Evolutionary conservation across 2,113 vertebrate species (phyloP).

Genomic region (Pyxicephalus adspersus): DNA sequence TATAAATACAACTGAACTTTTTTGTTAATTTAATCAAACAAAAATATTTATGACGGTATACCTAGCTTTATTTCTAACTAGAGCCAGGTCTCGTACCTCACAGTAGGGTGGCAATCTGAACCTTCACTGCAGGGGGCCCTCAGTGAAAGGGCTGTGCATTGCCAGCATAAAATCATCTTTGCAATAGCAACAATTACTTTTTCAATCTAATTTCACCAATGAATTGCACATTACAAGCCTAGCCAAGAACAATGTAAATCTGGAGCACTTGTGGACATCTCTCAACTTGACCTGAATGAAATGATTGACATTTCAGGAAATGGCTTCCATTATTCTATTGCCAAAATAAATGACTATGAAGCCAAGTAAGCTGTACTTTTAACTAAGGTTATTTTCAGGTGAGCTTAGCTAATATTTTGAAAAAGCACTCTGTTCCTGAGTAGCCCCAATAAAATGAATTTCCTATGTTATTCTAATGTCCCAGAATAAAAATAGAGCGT

Average conservation of each 20-base stretch:
- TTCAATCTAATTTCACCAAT: neutral
- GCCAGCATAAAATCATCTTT: too few relatives aligned
- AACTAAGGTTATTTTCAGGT: conserved; percentile 35
- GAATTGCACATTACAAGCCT: neutral
- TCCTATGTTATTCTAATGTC: conserved; percentile 37
- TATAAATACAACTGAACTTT: too few relatives aligned
- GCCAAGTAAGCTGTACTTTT: conserved; percentile 34
- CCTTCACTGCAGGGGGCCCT: too few relatives aligned
- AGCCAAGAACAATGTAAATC: neutral
- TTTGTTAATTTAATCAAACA: too few relatives aligned
- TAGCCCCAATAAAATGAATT: conserved; percentile 40
- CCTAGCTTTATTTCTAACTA: too few relatives aligned
- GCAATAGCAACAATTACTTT: neutral
- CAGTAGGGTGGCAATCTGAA: too few relatives aligned
- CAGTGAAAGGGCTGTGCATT: too few relatives aligned
- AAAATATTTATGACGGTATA: too few relatives aligned
- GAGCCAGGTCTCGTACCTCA: too few relatives aligned
- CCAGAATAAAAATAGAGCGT: neutral
- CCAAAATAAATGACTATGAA: conserved; percentile 26
- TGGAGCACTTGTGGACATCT: conserved; percentile 3
- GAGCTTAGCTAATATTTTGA: conserved; percentile 45
- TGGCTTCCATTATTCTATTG: conserved; percentile 19
- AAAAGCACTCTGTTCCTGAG: conserved; percentile 37
- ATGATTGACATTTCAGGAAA: conserved; percentile 32
- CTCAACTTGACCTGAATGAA: conserved; percentile 16